Base-by-base conservation (phyloP, 1,140 invertebrate genomes). In the Dreissena rostriformis region DNA sequence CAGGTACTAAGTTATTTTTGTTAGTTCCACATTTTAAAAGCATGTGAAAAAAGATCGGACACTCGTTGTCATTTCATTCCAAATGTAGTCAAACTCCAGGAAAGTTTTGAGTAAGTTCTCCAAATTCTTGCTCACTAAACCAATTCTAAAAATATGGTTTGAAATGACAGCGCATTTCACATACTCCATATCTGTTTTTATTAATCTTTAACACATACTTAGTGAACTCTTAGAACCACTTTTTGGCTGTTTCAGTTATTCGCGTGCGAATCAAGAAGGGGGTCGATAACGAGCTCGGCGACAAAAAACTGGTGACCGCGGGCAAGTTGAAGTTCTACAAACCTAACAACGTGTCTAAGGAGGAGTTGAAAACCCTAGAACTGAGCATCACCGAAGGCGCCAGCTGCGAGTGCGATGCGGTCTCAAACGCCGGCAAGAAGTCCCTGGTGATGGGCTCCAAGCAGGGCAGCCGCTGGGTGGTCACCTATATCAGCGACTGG, bases 401-500 rank as follows among this genome's bases (percentile, higher is more conserved):
- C 24, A 55, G n/a, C 10, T 83, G 81, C 39, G 81, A 83, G 11
- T 83, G 81, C 52, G 72, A 76, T 4, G 39, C 39, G 39, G 65
- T 66, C 6, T 29, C 57, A 24, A 68, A 76, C 26, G 24, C 39
- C 0, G 51, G 49, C 19, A 66, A 55, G 24, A 67, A 53, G 17
- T 52, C 49, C 5, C 57, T 83, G 29, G 61, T 83, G 2, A 83
- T 83, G 81, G 65, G 72, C 15, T 57, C 73, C 15, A 66, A 55
- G 19, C 29, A 52, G 17, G 73, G 65, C n/a, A 39, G 51, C 29
- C 55, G 24, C 53, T 75, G 39, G 14, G 65, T 55, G 0, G 65
- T 83, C 28, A 83, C 81, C 26, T 83, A 83, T 19, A 65, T 83
- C 53, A 71, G 81, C 57, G 73, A 83, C 26, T 83, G 81, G 81